phyloP scores from a whole-genome alignment of 53 echinoderm and acorn worm species.

The Hippasteria phrygiana region DNA sequence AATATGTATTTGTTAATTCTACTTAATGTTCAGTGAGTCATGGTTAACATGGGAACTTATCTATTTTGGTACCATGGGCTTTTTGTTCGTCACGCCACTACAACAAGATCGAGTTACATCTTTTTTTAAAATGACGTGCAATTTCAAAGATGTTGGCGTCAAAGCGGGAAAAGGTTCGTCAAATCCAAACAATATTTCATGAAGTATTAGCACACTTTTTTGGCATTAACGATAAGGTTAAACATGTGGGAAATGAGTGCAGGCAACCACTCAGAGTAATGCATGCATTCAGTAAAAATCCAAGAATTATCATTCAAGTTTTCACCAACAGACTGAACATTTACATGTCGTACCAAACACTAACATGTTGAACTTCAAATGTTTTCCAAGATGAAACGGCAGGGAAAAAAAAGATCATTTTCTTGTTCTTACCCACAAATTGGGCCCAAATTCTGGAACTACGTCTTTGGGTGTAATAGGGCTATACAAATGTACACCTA shows the following conservation, averaged over 20 bases:
- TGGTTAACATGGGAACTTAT: slow-evolving; percentile 23
- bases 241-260: not conserved
- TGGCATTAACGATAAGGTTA: slow-evolving; percentile 16
- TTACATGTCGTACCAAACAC: slow-evolving; percentile 28
- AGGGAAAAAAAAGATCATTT: slow-evolving; percentile 6
- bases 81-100: slow-evolving; percentile 9
- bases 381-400: not conserved
- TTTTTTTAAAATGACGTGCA: not conserved
- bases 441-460: not conserved
- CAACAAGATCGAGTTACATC: not conserved
- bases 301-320: not conserved
- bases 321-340: not conserved
- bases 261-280: not conserved
- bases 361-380: slow-evolving; percentile 18
- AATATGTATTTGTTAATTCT: slow-evolving; percentile 54
- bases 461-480: not conserved
- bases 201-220: slow-evolving; percentile 26
- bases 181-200: slow-evolving; percentile 13
- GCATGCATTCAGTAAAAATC: not conserved
- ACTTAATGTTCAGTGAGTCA: slow-evolving; percentile 46
- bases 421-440: not conserved
- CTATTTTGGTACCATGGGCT: slow-evolving; percentile 18
- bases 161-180: not conserved
- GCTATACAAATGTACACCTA: not conserved
- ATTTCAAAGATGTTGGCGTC: not conserved